Evolutionary conservation across 2,113 vertebrate species (phyloP).

Genomic region (Etheostoma cragini): DNA sequence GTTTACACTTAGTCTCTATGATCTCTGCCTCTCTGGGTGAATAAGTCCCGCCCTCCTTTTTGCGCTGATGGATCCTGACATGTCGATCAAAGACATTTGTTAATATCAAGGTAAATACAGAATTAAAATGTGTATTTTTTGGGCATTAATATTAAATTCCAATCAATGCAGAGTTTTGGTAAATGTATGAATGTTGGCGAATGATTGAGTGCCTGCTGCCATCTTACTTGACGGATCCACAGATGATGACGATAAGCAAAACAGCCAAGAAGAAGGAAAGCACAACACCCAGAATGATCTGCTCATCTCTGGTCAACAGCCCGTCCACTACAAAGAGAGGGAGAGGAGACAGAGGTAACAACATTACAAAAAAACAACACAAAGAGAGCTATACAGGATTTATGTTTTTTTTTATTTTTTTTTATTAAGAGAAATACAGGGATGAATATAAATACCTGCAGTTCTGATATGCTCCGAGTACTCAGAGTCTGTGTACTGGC

Average conservation of each 20-base stretch:
- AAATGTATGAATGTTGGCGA: conserved; percentile 9
- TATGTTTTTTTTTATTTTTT: background rate
- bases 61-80: conserved; percentile 92
- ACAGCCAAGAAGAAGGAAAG: conserved; percentile 92
- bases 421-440: background rate
- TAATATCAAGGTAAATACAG: background rate
- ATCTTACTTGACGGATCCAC: conserved; percentile 92
- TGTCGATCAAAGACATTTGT: conserved; percentile 19
- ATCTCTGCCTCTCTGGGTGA: conserved; percentile 97
- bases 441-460: conserved; percentile 84
- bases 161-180: background rate
- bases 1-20: conserved; percentile 96
- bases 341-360: background rate
- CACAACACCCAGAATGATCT: conserved; percentile 94
- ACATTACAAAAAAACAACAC: conserved; percentile 1
- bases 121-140: background rate
- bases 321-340: conserved; percentile 83
- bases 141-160: background rate
- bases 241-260: conserved; percentile 91
- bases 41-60: conserved; percentile 97
- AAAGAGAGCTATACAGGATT: background rate
- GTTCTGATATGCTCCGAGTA: conserved; percentile 94
- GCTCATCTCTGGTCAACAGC: conserved; percentile 88
- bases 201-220: background rate
- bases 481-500: conserved; percentile 95